A percentile compares a stretch with the other conserved stretches of the same genome.
Evolutionary conservation across 2,888 invertebrate species (phyloP).

Genomic region (Sinhomidia bicolor): DNA sequence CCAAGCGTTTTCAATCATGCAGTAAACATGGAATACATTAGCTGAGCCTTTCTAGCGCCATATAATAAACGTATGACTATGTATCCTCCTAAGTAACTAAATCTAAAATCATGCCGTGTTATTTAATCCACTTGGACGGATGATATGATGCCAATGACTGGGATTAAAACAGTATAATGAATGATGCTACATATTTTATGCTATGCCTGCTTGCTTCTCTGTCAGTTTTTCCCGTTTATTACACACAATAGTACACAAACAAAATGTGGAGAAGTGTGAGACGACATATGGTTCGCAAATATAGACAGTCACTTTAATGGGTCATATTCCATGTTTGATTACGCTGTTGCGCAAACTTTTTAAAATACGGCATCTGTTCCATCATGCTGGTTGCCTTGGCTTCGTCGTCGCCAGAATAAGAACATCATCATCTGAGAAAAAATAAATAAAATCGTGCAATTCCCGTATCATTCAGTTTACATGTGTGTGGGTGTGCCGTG

Average conservation of each 20-base stretch:
- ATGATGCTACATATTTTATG: background rate
- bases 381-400: background rate
- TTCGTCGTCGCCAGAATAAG: background rate
- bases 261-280: background rate
- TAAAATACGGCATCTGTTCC: background rate
- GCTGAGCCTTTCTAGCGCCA: background rate
- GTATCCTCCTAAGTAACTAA: no score
- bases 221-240: background rate
- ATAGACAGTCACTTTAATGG: background rate
- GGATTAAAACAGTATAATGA: background rate
- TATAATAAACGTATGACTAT: no score
- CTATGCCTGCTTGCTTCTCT: background rate
- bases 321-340: slow-evolving; percentile 17
- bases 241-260: background rate
- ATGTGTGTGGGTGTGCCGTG: background rate
- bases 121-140: background rate
- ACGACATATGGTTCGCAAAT: background rate
- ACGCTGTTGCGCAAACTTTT: slow-evolving; percentile 4
- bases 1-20: no score
- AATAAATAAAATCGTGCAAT: background rate
- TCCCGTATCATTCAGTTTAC: background rate
- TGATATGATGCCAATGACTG: background rate
- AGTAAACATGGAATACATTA: no score
- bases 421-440: background rate
- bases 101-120: background rate